phyloP scores from a whole-genome alignment of 2,113 vertebrate species.

The Gymnocephalus cernua region DNA sequence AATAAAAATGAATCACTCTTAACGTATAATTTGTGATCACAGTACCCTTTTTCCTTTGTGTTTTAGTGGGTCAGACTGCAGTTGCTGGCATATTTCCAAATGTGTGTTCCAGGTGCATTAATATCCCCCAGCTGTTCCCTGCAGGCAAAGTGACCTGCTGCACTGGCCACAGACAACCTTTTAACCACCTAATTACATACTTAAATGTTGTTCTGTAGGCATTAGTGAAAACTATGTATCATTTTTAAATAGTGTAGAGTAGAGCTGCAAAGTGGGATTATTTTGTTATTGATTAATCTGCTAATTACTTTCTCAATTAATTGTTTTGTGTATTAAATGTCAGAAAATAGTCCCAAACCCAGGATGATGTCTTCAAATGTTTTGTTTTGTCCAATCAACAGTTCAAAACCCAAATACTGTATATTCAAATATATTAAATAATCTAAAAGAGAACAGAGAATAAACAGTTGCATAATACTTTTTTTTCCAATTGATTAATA shows the following conservation, averaged over 20 bases:
- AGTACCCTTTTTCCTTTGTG: background rate
- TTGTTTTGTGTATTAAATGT: background rate
- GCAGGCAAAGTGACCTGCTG: slow-evolving; percentile 36
- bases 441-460: background rate
- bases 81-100: slow-evolving; percentile 39
- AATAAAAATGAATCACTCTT: background rate
- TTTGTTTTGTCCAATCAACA: background rate
- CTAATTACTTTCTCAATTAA: too few relatives aligned
- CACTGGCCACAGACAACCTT: slow-evolving; percentile 28
- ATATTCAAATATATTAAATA: background rate
- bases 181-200: slow-evolving; percentile 16
- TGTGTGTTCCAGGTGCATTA: slow-evolving; percentile 52
- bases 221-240: background rate
- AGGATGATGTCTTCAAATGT: background rate
- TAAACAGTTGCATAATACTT: background rate
- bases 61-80: slow-evolving; percentile 47
- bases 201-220: slow-evolving; percentile 1
- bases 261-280: background rate
- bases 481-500: background rate
- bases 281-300: background rate
- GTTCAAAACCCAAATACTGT: background rate
- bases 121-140: slow-evolving; percentile 52
- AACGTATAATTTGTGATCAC: background rate
- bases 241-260: background rate
- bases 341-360: background rate